Evolutionary conservation across 2,888 invertebrate species (phyloP).

Genomic region (Pseudococcus viburni): DNA sequence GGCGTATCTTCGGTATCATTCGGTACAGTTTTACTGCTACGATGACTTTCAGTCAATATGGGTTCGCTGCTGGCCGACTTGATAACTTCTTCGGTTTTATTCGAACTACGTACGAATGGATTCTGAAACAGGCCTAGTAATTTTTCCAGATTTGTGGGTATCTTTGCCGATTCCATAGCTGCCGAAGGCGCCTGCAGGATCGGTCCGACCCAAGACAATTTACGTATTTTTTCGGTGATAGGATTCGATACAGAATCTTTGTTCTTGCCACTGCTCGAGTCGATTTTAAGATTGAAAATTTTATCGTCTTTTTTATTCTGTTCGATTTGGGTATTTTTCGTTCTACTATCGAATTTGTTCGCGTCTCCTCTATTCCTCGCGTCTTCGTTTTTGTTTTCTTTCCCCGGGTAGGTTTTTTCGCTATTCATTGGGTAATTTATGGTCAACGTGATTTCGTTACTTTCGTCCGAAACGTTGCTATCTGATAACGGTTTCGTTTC

Average conservation of each 20-base stretch:
- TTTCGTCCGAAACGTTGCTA: conserved; percentile 2
- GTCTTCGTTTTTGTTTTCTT: conserved; percentile 48
- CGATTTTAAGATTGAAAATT: background rate
- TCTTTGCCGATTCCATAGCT: conserved; percentile 72
- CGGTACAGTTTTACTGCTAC: background rate
- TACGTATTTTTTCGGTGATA: conserved; percentile 73
- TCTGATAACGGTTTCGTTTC: conserved; percentile 57
- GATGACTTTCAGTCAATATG: conserved; percentile 6
- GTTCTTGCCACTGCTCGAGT: background rate
- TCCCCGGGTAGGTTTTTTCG: conserved; percentile 68
- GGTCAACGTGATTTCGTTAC: conserved; percentile 69
- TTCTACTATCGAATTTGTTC: background rate
- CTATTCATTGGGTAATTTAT: conserved; percentile 71
- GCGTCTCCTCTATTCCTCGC: background rate
- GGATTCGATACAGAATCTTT: conserved; percentile 72
- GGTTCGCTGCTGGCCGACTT: conserved; percentile 45
- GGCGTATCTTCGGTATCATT: background rate
- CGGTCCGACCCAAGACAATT: conserved; percentile 76
- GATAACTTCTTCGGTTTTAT: conserved; percentile 46
- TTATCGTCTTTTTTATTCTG: background rate
- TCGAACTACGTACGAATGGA: conserved; percentile 70
- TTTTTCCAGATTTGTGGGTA: conserved; percentile 78
- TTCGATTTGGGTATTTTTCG: conserved; percentile 71
- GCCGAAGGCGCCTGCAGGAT: conserved; percentile 71
- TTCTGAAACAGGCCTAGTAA: conserved; percentile 79